Evolutionary conservation across 2,113 vertebrate species (phyloP).

Genomic region (Eonycteris spelaea): DNA sequence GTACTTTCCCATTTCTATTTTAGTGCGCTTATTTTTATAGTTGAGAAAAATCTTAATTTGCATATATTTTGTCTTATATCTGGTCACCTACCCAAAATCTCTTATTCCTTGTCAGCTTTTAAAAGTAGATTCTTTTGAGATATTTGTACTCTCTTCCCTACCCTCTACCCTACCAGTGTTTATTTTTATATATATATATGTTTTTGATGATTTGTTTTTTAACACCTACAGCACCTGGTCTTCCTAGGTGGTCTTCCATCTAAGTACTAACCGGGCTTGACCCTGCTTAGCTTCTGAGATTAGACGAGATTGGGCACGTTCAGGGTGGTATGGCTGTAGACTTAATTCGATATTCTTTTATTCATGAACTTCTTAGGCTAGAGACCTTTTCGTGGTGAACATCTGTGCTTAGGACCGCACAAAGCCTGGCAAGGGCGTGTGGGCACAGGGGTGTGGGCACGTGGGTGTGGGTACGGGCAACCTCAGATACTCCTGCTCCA

Average conservation of each 20-base stretch:
- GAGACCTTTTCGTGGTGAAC: accelerated
- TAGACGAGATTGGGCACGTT: too few species aligned
- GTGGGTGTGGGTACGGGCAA: accelerated
- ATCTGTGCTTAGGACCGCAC: accelerated
- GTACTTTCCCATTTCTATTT: not conserved
- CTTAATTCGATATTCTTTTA: not conserved
- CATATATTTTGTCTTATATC: not conserved
- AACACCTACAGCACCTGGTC: too few species aligned
- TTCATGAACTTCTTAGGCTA: too few species aligned
- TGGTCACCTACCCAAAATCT: not conserved
- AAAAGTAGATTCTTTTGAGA: not conserved
- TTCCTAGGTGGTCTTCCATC: too few species aligned
- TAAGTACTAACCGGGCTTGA: too few species aligned
- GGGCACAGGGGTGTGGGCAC: accelerated
- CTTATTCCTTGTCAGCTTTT: not conserved
- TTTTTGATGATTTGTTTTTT: too few species aligned
- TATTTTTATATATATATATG: not conserved
- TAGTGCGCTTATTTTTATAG: not conserved
- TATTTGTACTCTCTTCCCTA: not conserved
- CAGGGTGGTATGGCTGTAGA: too few species aligned
- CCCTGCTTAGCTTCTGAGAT: too few species aligned
- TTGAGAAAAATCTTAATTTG: not conserved
- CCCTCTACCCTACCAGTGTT: not conserved
- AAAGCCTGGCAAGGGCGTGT: accelerated
- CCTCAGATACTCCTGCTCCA: accelerated